phyloP scores from a whole-genome alignment of 2,888 invertebrate species.

The Pinctada fucata region DNA sequence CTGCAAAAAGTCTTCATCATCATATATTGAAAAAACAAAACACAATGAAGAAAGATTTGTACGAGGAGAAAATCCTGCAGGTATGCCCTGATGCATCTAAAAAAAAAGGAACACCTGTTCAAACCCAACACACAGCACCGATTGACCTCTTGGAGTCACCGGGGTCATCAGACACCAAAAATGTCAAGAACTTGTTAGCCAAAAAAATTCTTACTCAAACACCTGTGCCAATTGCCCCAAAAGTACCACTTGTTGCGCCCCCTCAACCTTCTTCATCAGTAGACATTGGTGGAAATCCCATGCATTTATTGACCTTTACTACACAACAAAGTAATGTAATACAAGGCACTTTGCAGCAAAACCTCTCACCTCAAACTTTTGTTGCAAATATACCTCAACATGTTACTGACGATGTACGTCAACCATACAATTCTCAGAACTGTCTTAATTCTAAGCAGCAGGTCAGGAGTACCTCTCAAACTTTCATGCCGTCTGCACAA shows the following conservation, averaged over 20 bases:
- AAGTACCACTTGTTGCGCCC: conserved; percentile 16
- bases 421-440: neutral
- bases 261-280: conserved; percentile 5
- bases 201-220: conserved; percentile 82
- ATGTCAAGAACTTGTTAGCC: conserved; percentile 95
- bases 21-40: conserved; percentile 14
- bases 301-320: conserved; percentile 44
- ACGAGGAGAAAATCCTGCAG: neutral
- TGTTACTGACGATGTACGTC: no score
- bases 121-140: neutral
- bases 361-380: conserved; percentile 6
- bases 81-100: conserved; percentile 15
- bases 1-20: conserved; percentile 11
- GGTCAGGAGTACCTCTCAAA: neutral
- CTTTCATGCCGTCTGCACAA: neutral
- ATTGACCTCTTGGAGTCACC: conserved; percentile 28
- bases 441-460: neutral
- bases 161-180: conserved; percentile 79
- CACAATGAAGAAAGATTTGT: conserved; percentile 8
- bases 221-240: conserved; percentile 42
- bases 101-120: conserved; percentile 22
- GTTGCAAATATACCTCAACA: neutral
- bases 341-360: conserved; percentile 38
- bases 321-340: conserved; percentile 41
- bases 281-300: conserved; percentile 32